Evolutionary conservation across 2,888 invertebrate genomes (phyloP).

Genomic region (Smittia sp.): DNA sequence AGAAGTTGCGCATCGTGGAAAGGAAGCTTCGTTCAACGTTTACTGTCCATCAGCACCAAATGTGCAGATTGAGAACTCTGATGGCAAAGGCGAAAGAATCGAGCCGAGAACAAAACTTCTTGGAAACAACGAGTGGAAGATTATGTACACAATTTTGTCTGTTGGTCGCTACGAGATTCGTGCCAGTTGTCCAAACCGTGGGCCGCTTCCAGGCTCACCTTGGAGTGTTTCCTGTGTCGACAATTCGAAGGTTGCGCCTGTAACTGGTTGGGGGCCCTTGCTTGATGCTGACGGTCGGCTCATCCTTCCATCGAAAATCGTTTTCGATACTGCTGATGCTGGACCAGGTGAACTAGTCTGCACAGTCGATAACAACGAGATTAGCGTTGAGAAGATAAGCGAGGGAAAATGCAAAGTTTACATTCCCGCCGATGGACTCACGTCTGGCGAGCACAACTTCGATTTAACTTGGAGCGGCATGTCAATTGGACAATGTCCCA

Average conservation of each 20-base stretch:
- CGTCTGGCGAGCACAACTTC: slow-evolving; percentile 69
- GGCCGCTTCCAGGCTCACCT: slow-evolving; percentile 72
- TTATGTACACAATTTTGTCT: slow-evolving; percentile 85
- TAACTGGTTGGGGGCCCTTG: slow-evolving; percentile 85
- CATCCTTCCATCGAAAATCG: slow-evolving; percentile 72
- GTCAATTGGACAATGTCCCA: slow-evolving; percentile 71
- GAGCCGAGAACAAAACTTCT: slow-evolving; percentile 55
- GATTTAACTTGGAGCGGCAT: slow-evolving; percentile 76
- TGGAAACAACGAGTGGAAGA: slow-evolving; percentile 78
- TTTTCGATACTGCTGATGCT: slow-evolving; percentile 84
- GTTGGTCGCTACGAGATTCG: slow-evolving; percentile 90
- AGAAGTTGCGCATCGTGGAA: slow-evolving; percentile 67
- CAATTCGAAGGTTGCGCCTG: slow-evolving; percentile 53
- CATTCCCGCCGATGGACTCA: slow-evolving; percentile 58
- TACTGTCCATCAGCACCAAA: slow-evolving; percentile 57
- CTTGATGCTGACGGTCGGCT: slow-evolving; percentile 72
- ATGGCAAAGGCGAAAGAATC: slow-evolving; percentile 53
- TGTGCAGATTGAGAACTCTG: slow-evolving; percentile 59
- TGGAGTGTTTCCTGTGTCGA: slow-evolving; percentile 65
- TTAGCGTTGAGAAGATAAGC: slow-evolving; percentile 51
- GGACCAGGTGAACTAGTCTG: slow-evolving; percentile 80
- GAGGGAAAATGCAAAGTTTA: slow-evolving; percentile 54
- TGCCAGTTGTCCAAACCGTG: slow-evolving; percentile 64
- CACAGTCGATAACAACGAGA: slow-evolving; percentile 64
- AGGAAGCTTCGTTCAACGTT: slow-evolving; percentile 69